phyloP scores from a whole-genome alignment of 2,888 invertebrate species.

The Agonopterix heracliana region DNA sequence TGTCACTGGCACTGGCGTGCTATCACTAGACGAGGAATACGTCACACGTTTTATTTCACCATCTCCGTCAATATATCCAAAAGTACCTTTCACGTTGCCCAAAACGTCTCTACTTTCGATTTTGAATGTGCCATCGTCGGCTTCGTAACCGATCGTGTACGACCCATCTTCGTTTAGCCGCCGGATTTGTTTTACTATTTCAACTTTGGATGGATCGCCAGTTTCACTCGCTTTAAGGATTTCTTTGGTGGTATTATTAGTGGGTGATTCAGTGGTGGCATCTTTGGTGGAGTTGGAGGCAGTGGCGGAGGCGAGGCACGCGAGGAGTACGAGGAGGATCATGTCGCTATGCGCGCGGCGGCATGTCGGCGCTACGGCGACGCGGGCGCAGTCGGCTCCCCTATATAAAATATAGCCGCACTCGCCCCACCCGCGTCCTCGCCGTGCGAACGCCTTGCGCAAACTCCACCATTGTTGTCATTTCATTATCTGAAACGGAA shows the following conservation, averaged over 20 bases:
- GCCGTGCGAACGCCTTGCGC: constrained; percentile 67
- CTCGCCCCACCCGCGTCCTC: constrained; percentile 58
- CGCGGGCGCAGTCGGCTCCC: constrained; percentile 49
- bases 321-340: constrained; percentile 54
- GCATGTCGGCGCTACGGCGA: constrained; percentile 67
- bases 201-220: constrained; percentile 81
- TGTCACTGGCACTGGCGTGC: constrained; percentile 54
- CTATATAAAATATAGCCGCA: constrained; percentile 75
- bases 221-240: constrained; percentile 78
- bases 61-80: constrained; percentile 85
- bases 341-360: constrained; percentile 60
- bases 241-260: constrained; percentile 65
- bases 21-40: constrained; percentile 77
- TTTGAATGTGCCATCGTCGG: constrained; percentile 90
- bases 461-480: constrained; percentile 69
- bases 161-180: constrained; percentile 89
- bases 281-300: constrained; percentile 36
- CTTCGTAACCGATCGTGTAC: constrained; percentile 90
- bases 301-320: constrained; percentile 42
- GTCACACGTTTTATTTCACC: constrained; percentile 88
- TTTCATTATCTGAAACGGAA: constrained; percentile 75
- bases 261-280: constrained; percentile 41
- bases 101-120: constrained; percentile 87
- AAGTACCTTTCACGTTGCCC: constrained; percentile 89
- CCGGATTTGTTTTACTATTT: constrained; percentile 88